Evolutionary conservation across 2,888 invertebrate genomes (phyloP), one percentile per base, ranked within the genome.

Genomic region (Corbicula japonica): DNA sequence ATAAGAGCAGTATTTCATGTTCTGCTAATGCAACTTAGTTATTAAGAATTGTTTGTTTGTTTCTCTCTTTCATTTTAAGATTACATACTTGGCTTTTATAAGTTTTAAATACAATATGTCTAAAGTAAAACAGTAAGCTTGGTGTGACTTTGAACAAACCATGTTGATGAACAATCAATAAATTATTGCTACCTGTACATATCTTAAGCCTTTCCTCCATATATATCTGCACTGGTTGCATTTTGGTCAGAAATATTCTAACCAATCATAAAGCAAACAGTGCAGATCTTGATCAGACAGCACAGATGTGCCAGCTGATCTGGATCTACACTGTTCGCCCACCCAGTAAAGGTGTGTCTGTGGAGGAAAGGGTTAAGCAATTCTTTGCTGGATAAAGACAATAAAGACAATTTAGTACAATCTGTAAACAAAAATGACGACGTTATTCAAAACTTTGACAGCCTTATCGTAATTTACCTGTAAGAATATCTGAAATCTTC

Each of bases 401-500:
- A 21, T n/a, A 21, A 26, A 26, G 48, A 10, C 18, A 6, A 2
- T 15, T 46, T 12, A 21, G 5, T 46, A 46, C 46, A 5, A 21
- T 4, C 18, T 46, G n/a, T 23, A 21, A 5, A 46, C 5, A 18
- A 21, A 4, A 46, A 46, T 46, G 46, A 12, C 6, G 10, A 18
- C 18, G 5, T 21, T 18, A 23, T 46, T 12, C 5, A 46, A 5
- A 6, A 30, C 12, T 10, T 1, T 41, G 30, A n/a, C 28, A n/a
- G 28, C 8, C n/a, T 21, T 8, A n/a, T 50, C 50, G 6, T 6
- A 50, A 56, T 30, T 60, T 56, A 68, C 68, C 50, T 21, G 62
- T 69, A 4, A 56, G 12, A 30, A 71, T 62, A 52, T 61, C 70
- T n/a, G 62, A 50, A 34, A 61, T 61, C 30, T 68, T 78, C 44